Evolutionary conservation across 1,140 invertebrate genomes (phyloP).

Genomic region (Drosophila navojoa): DNA sequence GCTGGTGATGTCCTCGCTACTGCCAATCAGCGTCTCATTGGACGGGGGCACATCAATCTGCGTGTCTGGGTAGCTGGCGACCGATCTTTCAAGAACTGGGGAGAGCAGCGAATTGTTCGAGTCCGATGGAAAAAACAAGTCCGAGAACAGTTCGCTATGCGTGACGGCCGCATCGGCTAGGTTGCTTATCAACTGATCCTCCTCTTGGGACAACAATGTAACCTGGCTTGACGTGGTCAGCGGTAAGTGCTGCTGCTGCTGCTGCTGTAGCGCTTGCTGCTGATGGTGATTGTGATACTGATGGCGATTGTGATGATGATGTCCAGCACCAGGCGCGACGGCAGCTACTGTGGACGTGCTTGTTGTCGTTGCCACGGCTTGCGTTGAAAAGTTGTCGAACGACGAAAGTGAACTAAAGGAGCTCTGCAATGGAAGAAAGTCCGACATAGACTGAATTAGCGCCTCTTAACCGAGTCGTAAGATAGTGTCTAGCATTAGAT

Average conservation of each 20-base stretch:
- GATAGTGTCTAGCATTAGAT: slow-evolving; percentile 19
- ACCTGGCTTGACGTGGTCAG: slow-evolving; percentile 50
- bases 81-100: slow-evolving; percentile 54
- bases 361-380: slow-evolving; percentile 66
- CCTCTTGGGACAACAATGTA: slow-evolving; percentile 71
- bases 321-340: slow-evolving; percentile 8
- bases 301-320: slow-evolving; percentile 43
- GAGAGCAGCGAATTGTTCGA: slow-evolving; percentile 79
- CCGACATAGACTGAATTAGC: slow-evolving; percentile 58
- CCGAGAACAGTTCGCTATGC: slow-evolving; percentile 78
- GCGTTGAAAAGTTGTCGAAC: slow-evolving; percentile 81
- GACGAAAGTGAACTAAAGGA: slow-evolving; percentile 83
- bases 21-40: slow-evolving; percentile 52
- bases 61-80: slow-evolving; percentile 58
- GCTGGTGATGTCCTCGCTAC: slow-evolving; percentile 71
- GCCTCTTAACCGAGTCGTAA: background rate
- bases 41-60: slow-evolving; percentile 45
- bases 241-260: slow-evolving; percentile 49
- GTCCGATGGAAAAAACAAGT: slow-evolving; percentile 79
- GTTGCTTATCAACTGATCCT: slow-evolving; percentile 77
- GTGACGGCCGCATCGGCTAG: slow-evolving; percentile 70
- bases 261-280: slow-evolving; percentile 39
- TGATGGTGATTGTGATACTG: slow-evolving; percentile 30
- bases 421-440: slow-evolving; percentile 73
- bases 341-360: slow-evolving; percentile 47